Evolutionary conservation across 2,797 vertebrate species (phyloP).

Genomic region (Spheniscus humboldti): DNA sequence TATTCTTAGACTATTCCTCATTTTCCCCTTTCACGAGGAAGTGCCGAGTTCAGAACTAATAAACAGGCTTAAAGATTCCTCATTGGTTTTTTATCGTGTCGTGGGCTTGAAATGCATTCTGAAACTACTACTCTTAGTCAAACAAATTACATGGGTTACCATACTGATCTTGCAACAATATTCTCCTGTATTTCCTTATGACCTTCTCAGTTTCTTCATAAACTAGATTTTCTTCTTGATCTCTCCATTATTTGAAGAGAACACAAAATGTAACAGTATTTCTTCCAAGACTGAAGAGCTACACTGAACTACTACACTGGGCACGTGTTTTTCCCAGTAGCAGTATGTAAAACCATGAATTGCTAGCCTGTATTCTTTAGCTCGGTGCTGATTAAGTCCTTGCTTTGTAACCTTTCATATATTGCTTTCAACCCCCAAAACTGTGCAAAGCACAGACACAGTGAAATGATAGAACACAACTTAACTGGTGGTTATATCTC

Average conservation of each 20-base stretch:
- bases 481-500: not conserved
- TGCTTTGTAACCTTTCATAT: not conserved
- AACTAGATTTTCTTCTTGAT: not conserved
- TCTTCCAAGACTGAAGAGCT: not conserved
- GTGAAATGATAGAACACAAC: not conserved
- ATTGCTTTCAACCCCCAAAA: not conserved
- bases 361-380: not conserved
- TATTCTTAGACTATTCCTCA: not conserved
- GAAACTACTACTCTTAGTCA: not conserved
- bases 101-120: not conserved
- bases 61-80: not conserved
- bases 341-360: not conserved
- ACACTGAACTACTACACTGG: not conserved
- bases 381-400: not conserved
- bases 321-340: not conserved
- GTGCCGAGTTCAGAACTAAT: not conserved
- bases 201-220: not conserved
- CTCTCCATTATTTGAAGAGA: not conserved
- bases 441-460: not conserved
- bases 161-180: not conserved
- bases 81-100: fast-evolving
- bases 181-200: not conserved
- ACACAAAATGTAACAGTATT: not conserved
- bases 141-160: not conserved
- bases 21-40: not conserved